phyloP scores from a whole-genome alignment of 2,797 vertebrate species.

The Bufotes viridis region DNA sequence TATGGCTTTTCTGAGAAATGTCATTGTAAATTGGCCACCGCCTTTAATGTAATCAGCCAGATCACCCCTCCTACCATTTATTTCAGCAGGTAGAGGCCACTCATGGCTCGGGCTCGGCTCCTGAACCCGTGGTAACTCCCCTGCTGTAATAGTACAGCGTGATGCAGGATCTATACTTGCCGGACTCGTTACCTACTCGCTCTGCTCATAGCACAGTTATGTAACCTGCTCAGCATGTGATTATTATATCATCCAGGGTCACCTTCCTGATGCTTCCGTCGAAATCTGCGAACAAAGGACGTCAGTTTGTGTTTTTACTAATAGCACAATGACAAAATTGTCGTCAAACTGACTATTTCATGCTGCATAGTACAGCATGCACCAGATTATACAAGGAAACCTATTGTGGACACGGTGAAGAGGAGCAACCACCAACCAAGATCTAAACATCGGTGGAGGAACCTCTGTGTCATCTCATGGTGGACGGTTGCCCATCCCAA shows the following conservation, averaged over 20 bases:
- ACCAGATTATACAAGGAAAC: neutral
- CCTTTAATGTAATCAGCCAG: no score
- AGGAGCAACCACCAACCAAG: neutral
- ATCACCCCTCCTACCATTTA: no score
- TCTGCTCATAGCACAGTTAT: neutral
- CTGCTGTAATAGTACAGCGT: no score
- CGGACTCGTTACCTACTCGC: neutral
- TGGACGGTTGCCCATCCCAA: neutral
- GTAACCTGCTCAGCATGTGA: neutral
- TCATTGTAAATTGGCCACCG: no score
- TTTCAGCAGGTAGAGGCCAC: no score
- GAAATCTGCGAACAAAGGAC: neutral
- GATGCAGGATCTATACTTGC: neutral
- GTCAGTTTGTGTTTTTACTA: slow-evolving; percentile 8
- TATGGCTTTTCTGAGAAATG: no score
- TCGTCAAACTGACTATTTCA: neutral
- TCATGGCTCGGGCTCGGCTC: no score
- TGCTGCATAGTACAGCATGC: neutral
- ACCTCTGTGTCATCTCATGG: neutral
- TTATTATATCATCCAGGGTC: neutral
- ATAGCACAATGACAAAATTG: neutral
- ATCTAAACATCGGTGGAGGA: neutral
- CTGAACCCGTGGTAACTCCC: no score
- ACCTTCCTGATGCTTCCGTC: neutral
- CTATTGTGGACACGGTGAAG: neutral